A percentile compares a stretch with the other conserved stretches of the same genome.
phyloP scores from a whole-genome alignment of 2,888 invertebrate species.

The Malachius bipustulatus region DNA sequence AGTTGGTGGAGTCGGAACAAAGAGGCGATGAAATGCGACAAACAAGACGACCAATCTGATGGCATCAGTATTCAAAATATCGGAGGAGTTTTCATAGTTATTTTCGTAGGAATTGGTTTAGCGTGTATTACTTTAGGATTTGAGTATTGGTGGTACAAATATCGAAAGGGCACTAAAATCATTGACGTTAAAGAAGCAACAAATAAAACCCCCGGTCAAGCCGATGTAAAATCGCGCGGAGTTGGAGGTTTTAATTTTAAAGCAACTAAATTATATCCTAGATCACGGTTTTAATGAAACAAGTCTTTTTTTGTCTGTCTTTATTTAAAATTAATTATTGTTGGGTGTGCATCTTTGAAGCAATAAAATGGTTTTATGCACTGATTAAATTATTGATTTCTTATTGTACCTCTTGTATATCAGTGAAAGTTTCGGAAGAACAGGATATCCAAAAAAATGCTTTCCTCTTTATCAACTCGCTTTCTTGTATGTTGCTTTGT shows the following conservation, averaged over 20 bases:
- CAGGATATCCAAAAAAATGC: too few species aligned
- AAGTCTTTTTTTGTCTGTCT: too few species aligned
- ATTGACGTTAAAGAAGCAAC: constrained; percentile 49
- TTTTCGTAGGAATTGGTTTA: constrained; percentile 87
- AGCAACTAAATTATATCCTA: background rate
- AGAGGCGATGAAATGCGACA: constrained; percentile 63
- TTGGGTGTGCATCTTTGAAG: too few species aligned
- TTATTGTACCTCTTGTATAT: too few species aligned
- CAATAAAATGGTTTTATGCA: too few species aligned
- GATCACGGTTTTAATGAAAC: constrained; percentile 1
- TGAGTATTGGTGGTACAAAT: constrained; percentile 91
- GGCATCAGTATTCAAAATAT: constrained; percentile 97
- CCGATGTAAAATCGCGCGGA: background rate
- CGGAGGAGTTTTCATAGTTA: constrained; percentile 95
- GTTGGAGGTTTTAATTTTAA: constrained; percentile 1
- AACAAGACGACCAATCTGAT: constrained; percentile 85
- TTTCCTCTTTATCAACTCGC: too few species aligned
- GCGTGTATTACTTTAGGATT: constrained; percentile 83
- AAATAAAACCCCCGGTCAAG: background rate
- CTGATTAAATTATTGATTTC: too few species aligned
- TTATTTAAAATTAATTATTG: too few species aligned
- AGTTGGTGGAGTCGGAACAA: constrained; percentile 93
- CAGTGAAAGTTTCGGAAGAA: too few species aligned
- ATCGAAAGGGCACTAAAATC: constrained; percentile 48
- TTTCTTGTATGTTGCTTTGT: too few species aligned